Evolutionary conservation across 2,113 vertebrate genomes (phyloP).

Genomic region (Ceyx margarethae): DNA sequence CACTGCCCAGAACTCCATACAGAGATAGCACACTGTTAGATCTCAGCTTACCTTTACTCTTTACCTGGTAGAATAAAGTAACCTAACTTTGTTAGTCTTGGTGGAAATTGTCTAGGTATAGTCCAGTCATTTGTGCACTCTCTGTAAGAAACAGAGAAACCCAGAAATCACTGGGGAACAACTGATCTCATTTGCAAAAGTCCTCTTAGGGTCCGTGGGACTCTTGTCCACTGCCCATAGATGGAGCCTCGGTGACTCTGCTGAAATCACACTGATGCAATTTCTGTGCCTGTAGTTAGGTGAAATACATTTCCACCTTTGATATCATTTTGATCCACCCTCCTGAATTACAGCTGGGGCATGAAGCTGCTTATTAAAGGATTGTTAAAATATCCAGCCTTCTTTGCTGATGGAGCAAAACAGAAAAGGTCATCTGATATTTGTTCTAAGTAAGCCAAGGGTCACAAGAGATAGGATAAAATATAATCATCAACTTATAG

Average conservation of each 20-base stretch:
- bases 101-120: neutral
- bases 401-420: slow-evolving; percentile 16
- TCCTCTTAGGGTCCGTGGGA: neutral
- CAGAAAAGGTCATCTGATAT: neutral
- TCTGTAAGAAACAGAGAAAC: neutral
- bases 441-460: neutral
- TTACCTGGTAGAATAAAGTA: neutral
- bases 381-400: neutral
- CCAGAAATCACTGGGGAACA: rapidly evolving
- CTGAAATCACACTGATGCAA: neutral
- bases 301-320: neutral
- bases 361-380: slow-evolving; percentile 31
- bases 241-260: neutral
- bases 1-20: neutral
- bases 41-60: neutral
- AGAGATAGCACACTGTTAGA: neutral
- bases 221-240: neutral
- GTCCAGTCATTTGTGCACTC: neutral
- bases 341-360: neutral
- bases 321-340: neutral
- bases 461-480: slow-evolving; percentile 27
- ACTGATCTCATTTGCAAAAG: rapidly evolving
- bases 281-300: neutral
- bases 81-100: neutral
- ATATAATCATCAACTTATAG: neutral